Percentiles rank a stretch among this genome's conserved stretches.
Conservation (phyloP, 2,113 vertebrate genomes). For the Maccullochella peelii region DNA sequence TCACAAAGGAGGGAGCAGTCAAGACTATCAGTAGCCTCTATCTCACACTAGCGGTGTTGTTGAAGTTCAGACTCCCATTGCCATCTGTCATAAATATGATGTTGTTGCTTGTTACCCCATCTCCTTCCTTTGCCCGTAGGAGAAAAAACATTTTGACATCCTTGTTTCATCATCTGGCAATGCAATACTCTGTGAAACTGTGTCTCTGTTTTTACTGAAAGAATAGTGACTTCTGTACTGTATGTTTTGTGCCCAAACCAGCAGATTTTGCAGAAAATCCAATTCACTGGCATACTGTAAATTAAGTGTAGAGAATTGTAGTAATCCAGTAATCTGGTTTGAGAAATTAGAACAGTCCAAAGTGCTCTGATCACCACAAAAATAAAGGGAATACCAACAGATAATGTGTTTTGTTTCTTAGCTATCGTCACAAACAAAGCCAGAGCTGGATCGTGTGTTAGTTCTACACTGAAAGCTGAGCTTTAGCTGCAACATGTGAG, state of each 20-base stretch:
- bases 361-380: not conserved
- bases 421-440: not conserved
- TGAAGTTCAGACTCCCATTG: not conserved
- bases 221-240: not conserved
- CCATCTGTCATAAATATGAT: constrained; percentile 1
- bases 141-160: not conserved
- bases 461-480: not conserved
- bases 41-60: not conserved
- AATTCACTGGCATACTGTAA: not conserved
- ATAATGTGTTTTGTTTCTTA: not conserved
- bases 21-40: not conserved
- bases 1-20: not conserved
- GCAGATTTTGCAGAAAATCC: constrained; percentile 2
- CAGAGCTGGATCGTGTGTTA: too few relatives aligned
- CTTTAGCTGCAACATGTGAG: not conserved
- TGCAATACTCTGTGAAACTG: not conserved
- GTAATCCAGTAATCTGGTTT: not conserved
- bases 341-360: not conserved
- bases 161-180: constrained; percentile 8
- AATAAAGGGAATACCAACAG: not conserved
- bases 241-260: not conserved
- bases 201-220: not conserved
- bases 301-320: not conserved
- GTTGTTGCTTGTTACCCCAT: not conserved
- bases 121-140: constrained; percentile 10